Evolutionary conservation across 2,888 invertebrate species (phyloP), one percentile per base, ranked within the genome.

Genomic region (Epinotia brunnichana): DNA sequence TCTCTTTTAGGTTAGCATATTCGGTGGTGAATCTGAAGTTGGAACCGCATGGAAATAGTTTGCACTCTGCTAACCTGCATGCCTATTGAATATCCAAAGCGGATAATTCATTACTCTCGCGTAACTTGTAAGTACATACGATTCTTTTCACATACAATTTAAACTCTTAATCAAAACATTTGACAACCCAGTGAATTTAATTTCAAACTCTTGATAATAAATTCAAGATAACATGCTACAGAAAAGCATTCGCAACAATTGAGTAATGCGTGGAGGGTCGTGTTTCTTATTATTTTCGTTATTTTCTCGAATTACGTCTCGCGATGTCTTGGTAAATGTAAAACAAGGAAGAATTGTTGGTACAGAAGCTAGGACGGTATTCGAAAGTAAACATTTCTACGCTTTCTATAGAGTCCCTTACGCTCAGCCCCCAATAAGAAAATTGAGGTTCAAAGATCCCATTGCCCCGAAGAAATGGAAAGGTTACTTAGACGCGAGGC

Each of bases 401-500:
- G 87, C 87, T 0, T 93, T 93, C 78, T 93, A 92, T 74, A 86
- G 88, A 5, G 85, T 93, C 5, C 93, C 93, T 0, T 94, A 92
- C 54, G 93, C 92, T 10, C 77, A 83, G 74, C 76, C 86, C 15
- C 93, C 93, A 0, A 53, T 87, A 1, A 87, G 86, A 4, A 83
- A 81, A 62, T 76, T 90, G 9, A 84, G 93, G 75, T 93, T 92
- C 77, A 87, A 90, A 79, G 83, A 92, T 75, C 92, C 93, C 0
- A 78, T 81, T 69, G 81, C 84, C 10, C 56, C 77, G 0, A 83
- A 78, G 63, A 86, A 84, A 62, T 95, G 95, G 95, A 81, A 87
- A 0, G 91, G 92, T 0, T 87, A 94, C 2, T 91, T 94, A 74
- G 95, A 95, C 79, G 94, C 95, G 3, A 93, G 94, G 21, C 93